Conservation (phyloP, 2,888 invertebrate genomes). For the Atethmia centrago region DNA sequence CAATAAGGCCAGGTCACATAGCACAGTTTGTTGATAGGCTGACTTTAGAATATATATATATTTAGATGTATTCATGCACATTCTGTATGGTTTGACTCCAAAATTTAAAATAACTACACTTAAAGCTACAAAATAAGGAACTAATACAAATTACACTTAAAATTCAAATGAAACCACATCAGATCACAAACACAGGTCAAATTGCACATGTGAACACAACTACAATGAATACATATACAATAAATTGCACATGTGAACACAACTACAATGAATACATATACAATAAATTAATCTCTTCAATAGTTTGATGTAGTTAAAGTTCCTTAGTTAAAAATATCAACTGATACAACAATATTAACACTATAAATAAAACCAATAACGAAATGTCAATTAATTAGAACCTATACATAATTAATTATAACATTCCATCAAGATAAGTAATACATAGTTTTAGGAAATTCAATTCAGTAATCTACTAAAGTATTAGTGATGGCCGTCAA, state of each 20-base stretch:
- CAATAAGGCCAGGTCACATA: slow-evolving; percentile 79
- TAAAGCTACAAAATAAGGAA: slow-evolving; percentile 89
- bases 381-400: slow-evolving; percentile 86
- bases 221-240: slow-evolving; percentile 83
- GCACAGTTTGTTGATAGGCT: slow-evolving; percentile 68
- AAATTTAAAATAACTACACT: slow-evolving; percentile 79
- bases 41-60: slow-evolving; percentile 57
- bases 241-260: slow-evolving; percentile 88
- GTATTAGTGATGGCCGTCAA: slow-evolving; percentile 67
- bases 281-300: slow-evolving; percentile 89
- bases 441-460: slow-evolving; percentile 74
- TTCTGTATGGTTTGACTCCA: slow-evolving; percentile 71
- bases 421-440: slow-evolving; percentile 80
- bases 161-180: slow-evolving; percentile 86
- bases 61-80: slow-evolving; percentile 65
- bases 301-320: slow-evolving; percentile 80
- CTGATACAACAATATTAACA: slow-evolving; percentile 83
- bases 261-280: slow-evolving; percentile 83
- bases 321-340: slow-evolving; percentile 87
- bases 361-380: slow-evolving; percentile 85
- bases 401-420: slow-evolving; percentile 76
- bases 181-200: slow-evolving; percentile 89
- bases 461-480: slow-evolving; percentile 73
- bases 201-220: slow-evolving; percentile 87
- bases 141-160: slow-evolving; percentile 87